phyloP scores from a whole-genome alignment of 2,888 invertebrate species.

The Unio pictorum region DNA sequence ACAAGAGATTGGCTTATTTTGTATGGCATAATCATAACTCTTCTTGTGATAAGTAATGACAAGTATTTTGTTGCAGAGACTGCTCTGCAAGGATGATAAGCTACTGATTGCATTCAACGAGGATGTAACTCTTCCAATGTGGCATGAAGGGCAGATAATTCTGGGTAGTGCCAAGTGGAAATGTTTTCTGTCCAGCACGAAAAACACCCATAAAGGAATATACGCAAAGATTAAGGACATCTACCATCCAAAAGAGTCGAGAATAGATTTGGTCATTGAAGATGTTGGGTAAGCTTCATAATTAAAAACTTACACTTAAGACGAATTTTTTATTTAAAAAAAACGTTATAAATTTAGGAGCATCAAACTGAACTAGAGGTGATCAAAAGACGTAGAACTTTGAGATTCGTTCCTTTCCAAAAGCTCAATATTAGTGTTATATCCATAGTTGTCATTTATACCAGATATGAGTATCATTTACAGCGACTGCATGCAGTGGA shows the following conservation, averaged over 20 bases:
- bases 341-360: no score
- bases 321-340: no score
- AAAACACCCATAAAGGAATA: conserved; percentile 10
- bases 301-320: no score
- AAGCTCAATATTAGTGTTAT: no score
- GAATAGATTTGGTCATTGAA: conserved; percentile 16
- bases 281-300: conserved; percentile 16
- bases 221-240: conserved; percentile 22
- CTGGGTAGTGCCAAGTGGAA: conserved; percentile 27
- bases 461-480: no score
- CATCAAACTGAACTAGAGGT: no score
- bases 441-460: no score
- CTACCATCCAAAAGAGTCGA: conserved; percentile 17
- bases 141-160: conserved; percentile 24
- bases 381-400: no score
- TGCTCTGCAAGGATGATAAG: conserved; percentile 17
- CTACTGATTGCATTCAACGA: conserved; percentile 9
- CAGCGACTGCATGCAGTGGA: no score
- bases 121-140: neutral
- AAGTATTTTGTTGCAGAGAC: conserved; percentile 8
- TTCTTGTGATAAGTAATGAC: neutral
- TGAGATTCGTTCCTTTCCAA: no score
- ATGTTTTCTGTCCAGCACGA: conserved; percentile 14
- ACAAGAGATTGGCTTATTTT: no score
- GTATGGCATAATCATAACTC: no score